Evolutionary conservation across 2,113 vertebrate species (phyloP).

Genomic region (Corydoras sp.): DNA sequence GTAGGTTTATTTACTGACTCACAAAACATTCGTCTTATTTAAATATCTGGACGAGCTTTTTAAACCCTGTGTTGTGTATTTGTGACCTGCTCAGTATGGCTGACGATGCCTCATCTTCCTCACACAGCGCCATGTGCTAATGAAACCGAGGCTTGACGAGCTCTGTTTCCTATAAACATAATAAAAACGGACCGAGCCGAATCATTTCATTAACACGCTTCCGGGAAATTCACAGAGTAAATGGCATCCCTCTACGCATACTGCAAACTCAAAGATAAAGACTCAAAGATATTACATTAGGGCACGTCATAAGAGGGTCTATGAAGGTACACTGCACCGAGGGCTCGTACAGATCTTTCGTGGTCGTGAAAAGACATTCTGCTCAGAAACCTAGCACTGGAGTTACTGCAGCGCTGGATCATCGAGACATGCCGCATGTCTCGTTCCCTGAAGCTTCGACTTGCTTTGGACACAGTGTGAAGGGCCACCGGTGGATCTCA

Average conservation of each 20-base stretch:
- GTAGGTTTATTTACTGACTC: too few relatives aligned
- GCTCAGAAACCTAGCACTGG: constrained; percentile 41
- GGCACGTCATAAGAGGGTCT: constrained; percentile 20
- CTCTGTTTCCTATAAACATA: constrained; percentile 12
- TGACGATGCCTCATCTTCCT: too few relatives aligned
- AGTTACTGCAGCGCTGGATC: constrained; percentile 36
- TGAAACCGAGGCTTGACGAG: too few relatives aligned
- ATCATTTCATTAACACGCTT: constrained; percentile 21
- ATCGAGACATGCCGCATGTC: constrained; percentile 47
- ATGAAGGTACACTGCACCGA: constrained; percentile 3
- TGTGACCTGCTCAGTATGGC: too few relatives aligned
- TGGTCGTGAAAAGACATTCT: constrained; percentile 30
- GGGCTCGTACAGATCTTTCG: constrained; percentile 2
- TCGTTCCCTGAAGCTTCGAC: constrained; percentile 64
- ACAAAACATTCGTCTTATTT: too few relatives aligned
- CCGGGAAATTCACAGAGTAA: constrained; percentile 10
- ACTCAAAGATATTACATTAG: constrained; percentile 30
- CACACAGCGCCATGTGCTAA: too few relatives aligned
- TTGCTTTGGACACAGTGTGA: constrained; percentile 62
- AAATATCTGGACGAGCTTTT: too few relatives aligned
- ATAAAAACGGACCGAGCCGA: constrained; percentile 7
- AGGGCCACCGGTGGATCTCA: constrained; percentile 13
- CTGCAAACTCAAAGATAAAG: constrained; percentile 15
- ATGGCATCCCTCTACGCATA: not conserved
- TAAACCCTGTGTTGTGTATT: too few relatives aligned